Evolutionary conservation across 2,797 vertebrate genomes (phyloP).

Genomic region (Myotis vivesi): DNA sequence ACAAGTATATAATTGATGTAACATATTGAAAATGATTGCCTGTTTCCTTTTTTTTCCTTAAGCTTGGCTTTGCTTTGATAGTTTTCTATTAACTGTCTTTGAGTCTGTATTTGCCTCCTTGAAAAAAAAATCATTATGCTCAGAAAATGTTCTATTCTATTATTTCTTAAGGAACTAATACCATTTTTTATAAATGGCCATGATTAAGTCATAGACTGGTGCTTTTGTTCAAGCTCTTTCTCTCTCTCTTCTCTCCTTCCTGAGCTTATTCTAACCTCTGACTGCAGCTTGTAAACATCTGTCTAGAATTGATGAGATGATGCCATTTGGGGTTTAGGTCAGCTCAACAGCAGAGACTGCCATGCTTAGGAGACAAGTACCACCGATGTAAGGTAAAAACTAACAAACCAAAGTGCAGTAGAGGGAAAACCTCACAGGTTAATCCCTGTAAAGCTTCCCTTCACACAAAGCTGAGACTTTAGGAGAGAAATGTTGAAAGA

Average conservation of each 20-base stretch:
- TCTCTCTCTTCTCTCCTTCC: neutral
- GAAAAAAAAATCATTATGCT: neutral
- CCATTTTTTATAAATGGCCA: neutral
- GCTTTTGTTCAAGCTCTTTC: conserved; percentile 12
- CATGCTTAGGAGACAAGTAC: neutral
- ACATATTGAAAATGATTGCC: conserved; percentile 24
- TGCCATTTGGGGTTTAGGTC: neutral
- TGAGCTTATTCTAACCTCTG: conserved; percentile 25
- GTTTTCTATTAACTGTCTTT: neutral
- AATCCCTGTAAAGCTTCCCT: neutral
- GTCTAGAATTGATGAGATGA: neutral
- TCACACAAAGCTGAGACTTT: conserved; percentile 30
- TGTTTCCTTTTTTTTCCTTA: neutral
- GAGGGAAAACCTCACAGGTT: neutral
- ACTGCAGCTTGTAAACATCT: conserved; percentile 49
- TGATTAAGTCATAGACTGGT: neutral
- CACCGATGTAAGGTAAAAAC: neutral
- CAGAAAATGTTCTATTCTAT: neutral
- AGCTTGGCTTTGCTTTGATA: neutral
- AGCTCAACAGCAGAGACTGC: neutral
- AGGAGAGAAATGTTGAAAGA: conserved; percentile 14
- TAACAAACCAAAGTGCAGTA: neutral
- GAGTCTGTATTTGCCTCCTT: neutral
- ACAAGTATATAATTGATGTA: neutral
- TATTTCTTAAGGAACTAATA: neutral